Conservation (phyloP, 2,888 invertebrate species). For the Minunthozetes semirufus region DNA sequence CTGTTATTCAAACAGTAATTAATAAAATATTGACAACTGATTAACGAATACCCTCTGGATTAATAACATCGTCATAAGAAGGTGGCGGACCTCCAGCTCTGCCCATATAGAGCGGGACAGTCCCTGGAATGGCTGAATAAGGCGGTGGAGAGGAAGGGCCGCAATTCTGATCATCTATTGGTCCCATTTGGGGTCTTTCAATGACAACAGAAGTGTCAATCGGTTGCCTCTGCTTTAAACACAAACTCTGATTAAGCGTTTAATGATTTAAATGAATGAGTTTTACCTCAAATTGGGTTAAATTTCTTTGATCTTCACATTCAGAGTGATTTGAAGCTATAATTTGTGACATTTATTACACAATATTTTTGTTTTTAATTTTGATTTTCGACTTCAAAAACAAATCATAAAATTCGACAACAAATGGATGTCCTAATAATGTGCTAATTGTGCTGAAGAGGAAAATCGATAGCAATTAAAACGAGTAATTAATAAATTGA, state of each 20-base stretch:
- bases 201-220: neutral
- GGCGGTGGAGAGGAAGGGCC: neutral
- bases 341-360: conserved; percentile 1
- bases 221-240: neutral
- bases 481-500: too few species aligned
- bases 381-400: conserved; percentile 45
- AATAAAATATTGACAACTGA: neutral
- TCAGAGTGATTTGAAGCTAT: neutral
- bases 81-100: conserved; percentile 54
- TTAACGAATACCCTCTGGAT: conserved; percentile 54
- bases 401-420: conserved; percentile 45
- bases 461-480: neutral
- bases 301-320: neutral
- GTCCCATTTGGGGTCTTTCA: neutral
- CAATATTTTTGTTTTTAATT: neutral
- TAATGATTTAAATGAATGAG: neutral
- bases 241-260: neutral
- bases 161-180: neutral
- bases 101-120: conserved; percentile 42
- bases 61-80: conserved; percentile 58
- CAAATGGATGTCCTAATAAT: neutral
- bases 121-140: conserved; percentile 41
- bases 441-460: neutral
- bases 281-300: neutral
- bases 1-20: conserved; percentile 45